These are phyloP conservation scores for Ahaetulla prasina DNA, from an alignment of 2,113 vertebrate genomes.

Conservation along the genomic window DNA sequence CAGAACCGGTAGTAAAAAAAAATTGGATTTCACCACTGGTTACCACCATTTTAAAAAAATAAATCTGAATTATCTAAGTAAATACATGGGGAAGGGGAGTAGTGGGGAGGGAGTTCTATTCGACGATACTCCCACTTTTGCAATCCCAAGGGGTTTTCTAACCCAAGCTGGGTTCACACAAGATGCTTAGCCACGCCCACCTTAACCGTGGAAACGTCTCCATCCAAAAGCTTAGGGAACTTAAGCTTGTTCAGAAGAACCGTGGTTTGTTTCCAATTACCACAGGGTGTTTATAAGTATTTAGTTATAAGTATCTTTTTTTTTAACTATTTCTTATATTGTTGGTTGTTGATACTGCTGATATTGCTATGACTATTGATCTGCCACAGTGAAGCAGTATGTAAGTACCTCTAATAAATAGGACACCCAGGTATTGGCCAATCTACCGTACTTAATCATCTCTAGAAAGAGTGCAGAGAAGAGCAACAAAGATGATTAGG, in stretches of 20 bases:
- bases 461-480: no score
- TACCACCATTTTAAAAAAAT: no score
- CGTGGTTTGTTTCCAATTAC: not conserved
- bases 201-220: not conserved
- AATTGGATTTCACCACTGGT: no score
- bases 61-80: no score
- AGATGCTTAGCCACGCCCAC: not conserved
- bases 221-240: not conserved
- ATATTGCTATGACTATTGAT: not conserved
- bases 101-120: no score
- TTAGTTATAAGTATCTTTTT: not conserved
- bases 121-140: no score
- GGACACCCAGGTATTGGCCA: not conserved
- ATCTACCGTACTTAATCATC: not conserved
- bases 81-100: no score
- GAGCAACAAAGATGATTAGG: no score
- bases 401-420: not conserved
- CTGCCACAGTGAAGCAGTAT: not conserved
- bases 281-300: no score
- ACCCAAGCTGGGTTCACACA: no score
- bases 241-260: not conserved
- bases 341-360: not conserved
- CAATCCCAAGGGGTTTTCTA: no score
- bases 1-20: no score
- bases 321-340: not conserved